Percentiles rank a stretch among this genome's conserved stretches.
phyloP scores from a whole-genome alignment of 2,797 vertebrate species.

The Phyllotis vaccarum region DNA sequence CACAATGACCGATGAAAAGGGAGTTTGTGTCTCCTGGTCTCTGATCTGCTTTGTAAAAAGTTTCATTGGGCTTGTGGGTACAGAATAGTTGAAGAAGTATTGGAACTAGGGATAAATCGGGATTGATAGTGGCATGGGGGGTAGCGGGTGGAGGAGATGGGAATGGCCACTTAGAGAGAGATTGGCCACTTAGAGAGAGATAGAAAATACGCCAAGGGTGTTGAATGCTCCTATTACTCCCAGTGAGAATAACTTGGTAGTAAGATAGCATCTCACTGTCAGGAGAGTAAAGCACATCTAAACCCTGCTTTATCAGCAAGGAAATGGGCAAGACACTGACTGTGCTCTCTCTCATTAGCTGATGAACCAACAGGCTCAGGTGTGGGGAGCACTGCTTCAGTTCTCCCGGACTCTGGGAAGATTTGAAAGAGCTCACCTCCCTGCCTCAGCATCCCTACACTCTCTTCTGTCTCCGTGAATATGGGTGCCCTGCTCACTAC shows the following conservation, averaged over 20 bases:
- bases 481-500: background rate
- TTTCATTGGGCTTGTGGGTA: background rate
- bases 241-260: accelerated
- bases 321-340: background rate
- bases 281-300: background rate
- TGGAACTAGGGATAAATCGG: no score
- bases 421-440: background rate
- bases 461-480: background rate
- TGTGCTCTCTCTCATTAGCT: background rate
- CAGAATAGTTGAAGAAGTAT: background rate
- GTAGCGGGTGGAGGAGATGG: background rate
- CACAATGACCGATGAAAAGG: background rate
- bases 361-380: background rate
- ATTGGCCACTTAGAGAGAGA: background rate
- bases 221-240: background rate
- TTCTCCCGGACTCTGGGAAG: background rate
- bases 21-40: background rate
- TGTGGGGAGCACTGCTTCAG: background rate
- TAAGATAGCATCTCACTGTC: background rate
- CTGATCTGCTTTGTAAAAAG: background rate
- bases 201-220: background rate
- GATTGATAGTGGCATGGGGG: background rate
- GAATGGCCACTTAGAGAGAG: background rate
- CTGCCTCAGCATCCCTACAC: background rate
- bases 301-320: background rate